Conservation (phyloP, 2,888 invertebrate genomes). For the Pristionchus entomophagus region DNA sequence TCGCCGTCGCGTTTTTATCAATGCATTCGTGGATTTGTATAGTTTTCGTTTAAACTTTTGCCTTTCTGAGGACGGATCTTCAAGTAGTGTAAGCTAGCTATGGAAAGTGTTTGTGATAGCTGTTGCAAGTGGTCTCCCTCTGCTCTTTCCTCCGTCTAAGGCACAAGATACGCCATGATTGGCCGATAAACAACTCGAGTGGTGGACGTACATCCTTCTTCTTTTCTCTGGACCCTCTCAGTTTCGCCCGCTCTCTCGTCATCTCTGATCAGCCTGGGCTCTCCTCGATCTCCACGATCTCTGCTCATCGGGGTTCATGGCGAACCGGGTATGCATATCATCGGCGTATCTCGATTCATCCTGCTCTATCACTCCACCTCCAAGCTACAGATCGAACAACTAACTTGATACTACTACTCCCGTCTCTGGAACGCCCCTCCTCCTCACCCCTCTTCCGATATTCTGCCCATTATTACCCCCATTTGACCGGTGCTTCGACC, state of each 20-base stretch:
- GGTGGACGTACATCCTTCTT: background rate
- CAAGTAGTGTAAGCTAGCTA: background rate
- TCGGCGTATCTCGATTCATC: background rate
- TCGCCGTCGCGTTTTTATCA: background rate
- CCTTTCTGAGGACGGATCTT: background rate
- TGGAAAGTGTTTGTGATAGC: background rate
- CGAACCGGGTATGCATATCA: conserved; percentile 35
- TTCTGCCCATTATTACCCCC: background rate
- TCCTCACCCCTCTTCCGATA: background rate
- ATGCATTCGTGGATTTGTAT: background rate
- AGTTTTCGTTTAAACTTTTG: background rate
- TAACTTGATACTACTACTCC: too few relatives aligned
- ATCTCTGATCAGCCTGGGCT: background rate
- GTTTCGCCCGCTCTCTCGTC: background rate
- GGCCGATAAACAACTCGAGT: conserved; percentile 37
- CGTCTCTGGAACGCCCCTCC: background rate
- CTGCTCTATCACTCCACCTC: background rate
- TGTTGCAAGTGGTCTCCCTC: background rate
- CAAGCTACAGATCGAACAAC: background rate
- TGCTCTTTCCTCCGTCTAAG: background rate
- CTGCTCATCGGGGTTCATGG: conserved; percentile 23
- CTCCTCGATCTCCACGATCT: background rate
- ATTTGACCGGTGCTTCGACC: background rate
- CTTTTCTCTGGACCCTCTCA: background rate
- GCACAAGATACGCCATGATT: conserved; percentile 30